Percentiles rank a stretch among this genome's conserved stretches.
phyloP scores from a whole-genome alignment of 2,113 vertebrate genomes.

The Lamprologus ornatipinnis region DNA sequence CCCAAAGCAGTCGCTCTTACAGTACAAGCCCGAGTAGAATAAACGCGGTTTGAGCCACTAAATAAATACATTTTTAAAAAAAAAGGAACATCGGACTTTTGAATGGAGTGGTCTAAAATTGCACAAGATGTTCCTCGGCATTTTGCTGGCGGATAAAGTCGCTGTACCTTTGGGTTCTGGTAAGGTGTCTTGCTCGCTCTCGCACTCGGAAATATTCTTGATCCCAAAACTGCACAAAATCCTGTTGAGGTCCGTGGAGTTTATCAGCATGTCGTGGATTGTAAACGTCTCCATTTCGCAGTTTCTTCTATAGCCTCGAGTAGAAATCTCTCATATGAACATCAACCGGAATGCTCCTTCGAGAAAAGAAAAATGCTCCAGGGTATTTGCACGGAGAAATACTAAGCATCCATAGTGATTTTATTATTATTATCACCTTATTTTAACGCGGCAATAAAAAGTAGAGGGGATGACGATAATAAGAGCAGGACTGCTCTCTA shows the following conservation, averaged over 20 bases:
- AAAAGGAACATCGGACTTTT: not conserved
- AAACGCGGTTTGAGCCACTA: not conserved
- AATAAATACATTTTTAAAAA: not conserved
- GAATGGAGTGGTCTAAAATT: not conserved
- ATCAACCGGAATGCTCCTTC: not conserved
- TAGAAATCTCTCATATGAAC: not conserved
- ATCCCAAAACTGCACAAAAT: slow-evolving; percentile 67
- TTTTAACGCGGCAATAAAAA: not conserved
- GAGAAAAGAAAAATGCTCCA: not conserved
- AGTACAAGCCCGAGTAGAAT: not conserved
- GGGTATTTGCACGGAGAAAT: not conserved
- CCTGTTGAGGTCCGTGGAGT: slow-evolving; percentile 66
- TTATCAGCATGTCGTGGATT: slow-evolving; percentile 59
- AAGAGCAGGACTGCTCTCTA: not conserved
- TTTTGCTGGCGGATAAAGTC: not conserved
- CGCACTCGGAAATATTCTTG: slow-evolving; percentile 64
- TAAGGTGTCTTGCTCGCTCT: not conserved
- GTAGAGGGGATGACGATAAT: not conserved
- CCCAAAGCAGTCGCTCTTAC: not conserved
- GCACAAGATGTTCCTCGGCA: not conserved
- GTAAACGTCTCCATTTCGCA: slow-evolving; percentile 68
- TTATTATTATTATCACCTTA: not conserved
- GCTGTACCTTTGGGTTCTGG: slow-evolving; percentile 56
- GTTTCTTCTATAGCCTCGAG: not conserved
- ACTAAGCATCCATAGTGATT: not conserved